A percentile compares a stretch with the other conserved stretches of the same genome.
Conservation (phyloP, 2,888 invertebrate species). For the Erebia ligea region DNA sequence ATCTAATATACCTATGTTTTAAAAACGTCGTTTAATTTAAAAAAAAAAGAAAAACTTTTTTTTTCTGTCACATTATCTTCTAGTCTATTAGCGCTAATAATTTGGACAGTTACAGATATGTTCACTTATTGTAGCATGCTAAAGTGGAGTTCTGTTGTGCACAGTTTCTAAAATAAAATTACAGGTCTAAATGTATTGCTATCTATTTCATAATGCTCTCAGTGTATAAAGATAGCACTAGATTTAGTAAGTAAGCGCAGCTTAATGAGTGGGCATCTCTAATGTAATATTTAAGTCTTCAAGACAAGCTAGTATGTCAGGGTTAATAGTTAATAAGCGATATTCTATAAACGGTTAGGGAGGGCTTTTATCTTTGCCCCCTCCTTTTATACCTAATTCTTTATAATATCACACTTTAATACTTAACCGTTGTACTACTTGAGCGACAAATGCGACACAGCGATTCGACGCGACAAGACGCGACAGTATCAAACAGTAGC, state of each 20-base stretch:
- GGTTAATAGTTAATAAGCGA: constrained; percentile 38
- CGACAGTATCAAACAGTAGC: too few relatives aligned
- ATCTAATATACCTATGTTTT: not conserved
- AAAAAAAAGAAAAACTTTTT: not conserved
- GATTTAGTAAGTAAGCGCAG: too few relatives aligned
- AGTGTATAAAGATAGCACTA: too few relatives aligned
- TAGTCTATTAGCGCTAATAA: constrained; percentile 5
- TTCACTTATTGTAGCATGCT: not conserved
- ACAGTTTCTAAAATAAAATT: too few relatives aligned
- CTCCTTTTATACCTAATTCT: constrained; percentile 23
- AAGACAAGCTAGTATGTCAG: constrained; percentile 35
- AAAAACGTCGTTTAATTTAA: not conserved
- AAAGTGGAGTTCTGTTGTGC: too few relatives aligned
- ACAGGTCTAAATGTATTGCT: too few relatives aligned
- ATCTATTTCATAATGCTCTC: too few relatives aligned
- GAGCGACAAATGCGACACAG: too few relatives aligned
- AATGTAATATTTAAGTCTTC: constrained; percentile 30
- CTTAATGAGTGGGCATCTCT: not conserved
- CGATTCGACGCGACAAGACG: too few relatives aligned
- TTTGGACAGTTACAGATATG: not conserved
- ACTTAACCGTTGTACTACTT: not conserved
- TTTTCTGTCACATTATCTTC: not conserved
- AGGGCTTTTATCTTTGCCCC: not conserved
- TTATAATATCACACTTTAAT: constrained; percentile 26
- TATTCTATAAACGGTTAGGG: constrained; percentile 32